A percentile compares a stretch with the other conserved stretches of the same genome.
Evolutionary conservation across 1,140 invertebrate genomes (phyloP).

Genomic region (Orchesella cincta): DNA sequence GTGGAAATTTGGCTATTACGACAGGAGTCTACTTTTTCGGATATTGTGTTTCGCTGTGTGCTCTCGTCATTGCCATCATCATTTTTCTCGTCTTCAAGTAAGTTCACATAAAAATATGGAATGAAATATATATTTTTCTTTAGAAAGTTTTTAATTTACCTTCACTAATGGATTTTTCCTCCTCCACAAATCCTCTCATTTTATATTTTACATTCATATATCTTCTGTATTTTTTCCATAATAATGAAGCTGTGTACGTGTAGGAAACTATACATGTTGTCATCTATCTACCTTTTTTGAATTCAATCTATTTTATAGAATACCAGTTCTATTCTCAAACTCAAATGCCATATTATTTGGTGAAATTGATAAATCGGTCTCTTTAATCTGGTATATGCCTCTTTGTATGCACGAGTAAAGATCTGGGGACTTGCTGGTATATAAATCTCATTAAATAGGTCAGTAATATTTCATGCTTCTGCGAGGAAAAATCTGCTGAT

Average conservation of each 20-base stretch:
- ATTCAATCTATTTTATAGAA: too few relatives aligned
- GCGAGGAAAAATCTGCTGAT: too few relatives aligned
- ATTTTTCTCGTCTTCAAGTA: conserved; percentile 52
- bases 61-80: conserved; percentile 69
- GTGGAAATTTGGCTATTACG: conserved; percentile 38
- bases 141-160: background rate
- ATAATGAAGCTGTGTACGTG: too few relatives aligned
- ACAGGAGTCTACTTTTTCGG: conserved; percentile 38
- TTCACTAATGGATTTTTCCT: background rate
- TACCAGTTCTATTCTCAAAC: too few relatives aligned
- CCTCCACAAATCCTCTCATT: background rate
- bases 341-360: too few relatives aligned
- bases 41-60: conserved; percentile 64
- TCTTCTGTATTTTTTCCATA: too few relatives aligned
- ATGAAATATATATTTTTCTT: background rate
- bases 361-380: too few relatives aligned
- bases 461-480: too few relatives aligned
- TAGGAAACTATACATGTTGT: background rate
- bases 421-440: too few relatives aligned
- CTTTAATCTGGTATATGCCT: too few relatives aligned
- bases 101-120: conserved; percentile 29
- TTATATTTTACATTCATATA: background rate
- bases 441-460: too few relatives aligned
- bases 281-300: background rate
- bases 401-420: too few relatives aligned